These are phyloP conservation scores for Rousettus leschenaultii DNA, from an alignment of 2,113 vertebrate genomes.

Conservation along the genomic window DNA sequence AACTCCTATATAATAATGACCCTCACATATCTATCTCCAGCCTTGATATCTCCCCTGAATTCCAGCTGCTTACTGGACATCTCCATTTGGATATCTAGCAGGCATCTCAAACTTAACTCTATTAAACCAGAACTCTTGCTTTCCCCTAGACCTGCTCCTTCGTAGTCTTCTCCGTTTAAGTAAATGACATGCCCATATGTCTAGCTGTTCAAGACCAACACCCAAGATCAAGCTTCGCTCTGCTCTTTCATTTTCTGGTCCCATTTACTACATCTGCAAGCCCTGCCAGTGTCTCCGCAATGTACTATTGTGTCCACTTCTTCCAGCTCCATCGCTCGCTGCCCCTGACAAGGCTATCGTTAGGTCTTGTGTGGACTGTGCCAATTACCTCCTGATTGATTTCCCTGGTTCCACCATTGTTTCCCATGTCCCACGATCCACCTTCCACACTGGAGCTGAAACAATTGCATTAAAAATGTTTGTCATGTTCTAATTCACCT, in stretches of 20 bases:
- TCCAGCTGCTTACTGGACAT: background rate
- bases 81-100: background rate
- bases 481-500: background rate
- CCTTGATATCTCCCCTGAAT: background rate
- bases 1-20: background rate
- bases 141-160: background rate
- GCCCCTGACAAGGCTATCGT: background rate
- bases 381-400: background rate
- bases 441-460: background rate
- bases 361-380: background rate
- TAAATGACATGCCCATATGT: background rate
- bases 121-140: background rate
- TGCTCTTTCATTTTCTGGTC: background rate
- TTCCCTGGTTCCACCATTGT: background rate
- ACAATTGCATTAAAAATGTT: background rate
- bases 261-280: background rate
- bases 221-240: background rate
- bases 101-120: background rate
- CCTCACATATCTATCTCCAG: background rate
- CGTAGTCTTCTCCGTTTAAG: background rate
- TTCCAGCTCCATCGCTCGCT: background rate
- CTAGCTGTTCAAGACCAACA: background rate
- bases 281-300: background rate
- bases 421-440: background rate
- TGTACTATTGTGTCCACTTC: background rate